Base-by-base conservation (phyloP, 2,888 invertebrate species). In the Tenthredo distinguenda region DNA sequence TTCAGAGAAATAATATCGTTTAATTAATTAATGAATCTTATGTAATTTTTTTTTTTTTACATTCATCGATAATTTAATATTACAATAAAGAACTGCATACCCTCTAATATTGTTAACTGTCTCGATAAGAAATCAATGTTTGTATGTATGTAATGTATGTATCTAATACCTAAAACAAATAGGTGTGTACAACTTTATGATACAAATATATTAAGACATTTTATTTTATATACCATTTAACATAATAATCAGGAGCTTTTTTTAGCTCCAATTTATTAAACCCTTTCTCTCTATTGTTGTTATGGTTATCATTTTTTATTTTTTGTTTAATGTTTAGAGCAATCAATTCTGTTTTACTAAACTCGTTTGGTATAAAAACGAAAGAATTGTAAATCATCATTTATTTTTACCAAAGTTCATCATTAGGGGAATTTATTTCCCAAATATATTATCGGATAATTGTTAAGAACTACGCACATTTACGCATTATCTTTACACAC, bases 111-210 rank as follows among this genome's bases (percentile, higher is more conserved):
- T 90, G 88, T 90, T 91, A 90, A 86, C 26, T 68, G 34, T 68
- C 68, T 68, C 15, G 10, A 34, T 68, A 34, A 12, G 10, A 68
- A 68, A 34, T 68, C 12, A 68, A 68, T 68, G 68, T 31, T 50
- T n/a, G 50, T n/a, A 55, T 55, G 55, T 55, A 55, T 55, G 15
- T 50, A 2, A 50, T 50, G 55, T 55, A 55, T 55, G 89, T 88
- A 89, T 89, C 90, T 91, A 91, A 91, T 90, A 91, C 90, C 91
- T 92, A 92, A 92, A 91, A 68, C 12, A 55, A 90, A 92, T 93
- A 92, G 91, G 93, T 93, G 55, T 93, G 92, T 93, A 93, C 93
- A 93, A 91, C 89, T 91, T 91, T 92, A 93, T 93, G 90, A 91
- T 92, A 93, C 92, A 93, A 92, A 93, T 91, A 91, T 92, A 92